Evolutionary conservation across 2,797 vertebrate genomes (phyloP).

Genomic region (Parauchenoglanis punctatus): DNA sequence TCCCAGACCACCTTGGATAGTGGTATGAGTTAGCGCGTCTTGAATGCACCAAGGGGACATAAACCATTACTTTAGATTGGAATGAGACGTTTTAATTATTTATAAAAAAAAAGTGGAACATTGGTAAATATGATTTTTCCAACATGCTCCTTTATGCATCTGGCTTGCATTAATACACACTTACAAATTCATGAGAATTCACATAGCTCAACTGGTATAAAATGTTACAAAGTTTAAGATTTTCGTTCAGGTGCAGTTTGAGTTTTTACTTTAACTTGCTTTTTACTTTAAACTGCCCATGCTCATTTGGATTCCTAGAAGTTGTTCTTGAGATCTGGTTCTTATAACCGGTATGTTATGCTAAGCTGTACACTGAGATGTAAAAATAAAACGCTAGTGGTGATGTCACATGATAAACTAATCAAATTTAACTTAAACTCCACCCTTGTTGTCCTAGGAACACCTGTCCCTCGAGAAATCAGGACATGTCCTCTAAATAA

Average conservation of each 20-base stretch:
- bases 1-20: no score
- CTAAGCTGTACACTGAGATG: background rate
- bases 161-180: background rate
- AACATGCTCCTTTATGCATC: background rate
- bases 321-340: background rate
- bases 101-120: no score
- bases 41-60: no score
- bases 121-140: background rate
- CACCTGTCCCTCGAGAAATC: background rate
- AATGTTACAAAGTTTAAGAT: background rate
- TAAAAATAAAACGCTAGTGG: background rate
- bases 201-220: background rate
- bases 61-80: no score
- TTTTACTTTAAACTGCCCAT: no score
- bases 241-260: background rate
- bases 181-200: background rate
- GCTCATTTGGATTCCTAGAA: background rate
- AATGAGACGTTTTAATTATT: background rate
- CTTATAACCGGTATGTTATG: background rate
- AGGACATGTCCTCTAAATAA: slow-evolving; percentile 6
- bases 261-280: background rate
- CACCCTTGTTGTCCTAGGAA: background rate
- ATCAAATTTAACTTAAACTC: background rate
- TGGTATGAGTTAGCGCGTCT: no score
- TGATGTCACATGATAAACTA: background rate